Conservation (phyloP, 2,888 invertebrate species). For the Thereva unica region DNA sequence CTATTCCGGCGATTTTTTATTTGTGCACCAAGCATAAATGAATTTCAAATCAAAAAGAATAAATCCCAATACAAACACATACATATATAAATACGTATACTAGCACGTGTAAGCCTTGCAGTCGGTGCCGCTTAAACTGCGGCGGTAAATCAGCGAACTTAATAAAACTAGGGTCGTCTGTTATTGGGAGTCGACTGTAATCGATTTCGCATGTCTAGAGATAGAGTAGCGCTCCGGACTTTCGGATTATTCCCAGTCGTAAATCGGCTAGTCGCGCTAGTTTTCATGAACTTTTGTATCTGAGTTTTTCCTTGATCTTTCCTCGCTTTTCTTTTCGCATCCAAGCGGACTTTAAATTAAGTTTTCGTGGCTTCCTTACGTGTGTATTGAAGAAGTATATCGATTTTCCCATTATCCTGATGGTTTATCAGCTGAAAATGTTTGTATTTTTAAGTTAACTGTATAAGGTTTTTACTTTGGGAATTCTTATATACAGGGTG, state of each 20-base stretch:
- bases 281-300: conserved; percentile 35
- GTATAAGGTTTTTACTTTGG: background rate
- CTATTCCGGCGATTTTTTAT: background rate
- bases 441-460: conserved; percentile 2
- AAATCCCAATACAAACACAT: conserved; percentile 28
- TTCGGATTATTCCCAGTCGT: conserved; percentile 7
- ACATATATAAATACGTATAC: conserved; percentile 2
- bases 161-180: conserved; percentile 41
- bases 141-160: conserved; percentile 41
- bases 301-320: conserved; percentile 27
- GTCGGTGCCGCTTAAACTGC: conserved; percentile 24
- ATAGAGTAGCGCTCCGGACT: conserved; percentile 17
- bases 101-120: background rate
- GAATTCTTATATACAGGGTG: too few species aligned
- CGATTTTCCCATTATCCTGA: conserved; percentile 26
- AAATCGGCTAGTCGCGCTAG: conserved; percentile 22
- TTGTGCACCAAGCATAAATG: conserved; percentile 29
- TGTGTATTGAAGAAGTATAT: background rate
- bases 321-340: conserved; percentile 3
- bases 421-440: conserved; percentile 21
- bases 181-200: conserved; percentile 39
- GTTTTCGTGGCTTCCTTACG: too few species aligned
- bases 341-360: too few species aligned
- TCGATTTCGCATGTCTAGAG: conserved; percentile 39
- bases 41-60: conserved; percentile 31